phyloP scores from a whole-genome alignment of 1,140 invertebrate species.

The Brachystomella parvula region DNA sequence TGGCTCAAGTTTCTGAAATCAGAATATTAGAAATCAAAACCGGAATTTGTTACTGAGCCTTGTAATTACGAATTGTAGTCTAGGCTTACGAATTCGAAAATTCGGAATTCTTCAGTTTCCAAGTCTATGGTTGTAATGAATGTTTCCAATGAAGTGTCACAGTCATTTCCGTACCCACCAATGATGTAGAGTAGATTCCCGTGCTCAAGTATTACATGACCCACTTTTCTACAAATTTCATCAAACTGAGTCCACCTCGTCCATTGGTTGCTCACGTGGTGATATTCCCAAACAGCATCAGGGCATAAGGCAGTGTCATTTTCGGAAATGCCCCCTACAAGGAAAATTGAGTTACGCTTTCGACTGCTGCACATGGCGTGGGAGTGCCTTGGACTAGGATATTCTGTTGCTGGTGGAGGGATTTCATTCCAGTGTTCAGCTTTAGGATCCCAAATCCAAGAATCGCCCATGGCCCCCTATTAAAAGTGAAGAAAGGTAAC shows the following conservation, averaged over 20 bases:
- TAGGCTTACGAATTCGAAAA: conserved; percentile 14
- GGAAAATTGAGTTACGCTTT: conserved; percentile 18
- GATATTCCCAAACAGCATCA: conserved; percentile 25
- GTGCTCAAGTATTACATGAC: conserved; percentile 19
- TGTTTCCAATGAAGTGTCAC: conserved; percentile 19
- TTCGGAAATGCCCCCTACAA: conserved; percentile 29
- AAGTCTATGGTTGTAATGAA: conserved; percentile 30
- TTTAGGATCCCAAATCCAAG: conserved; percentile 24
- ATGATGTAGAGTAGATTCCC: conserved; percentile 27
- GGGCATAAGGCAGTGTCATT: conserved; percentile 16
- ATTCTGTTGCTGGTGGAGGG: neutral
- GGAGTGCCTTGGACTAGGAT: conserved; percentile 28
- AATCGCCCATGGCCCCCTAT: conserved; percentile 23
- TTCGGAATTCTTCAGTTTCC: conserved; percentile 10
- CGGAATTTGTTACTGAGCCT: neutral
- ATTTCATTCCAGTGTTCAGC: neutral
- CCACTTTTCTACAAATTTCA: conserved; percentile 22
- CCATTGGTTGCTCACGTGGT: conserved; percentile 18
- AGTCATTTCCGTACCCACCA: conserved; percentile 36
- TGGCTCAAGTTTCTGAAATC: neutral
- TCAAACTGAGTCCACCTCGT: conserved; percentile 19
- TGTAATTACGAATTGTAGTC: neutral
- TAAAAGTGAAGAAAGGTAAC: neutral
- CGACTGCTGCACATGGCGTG: conserved; percentile 24
- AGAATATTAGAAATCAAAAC: neutral